Percentiles rank a stretch among this genome's conserved stretches.
phyloP scores from a whole-genome alignment of 2,888 invertebrate species.

The Andrena trimmerana region DNA sequence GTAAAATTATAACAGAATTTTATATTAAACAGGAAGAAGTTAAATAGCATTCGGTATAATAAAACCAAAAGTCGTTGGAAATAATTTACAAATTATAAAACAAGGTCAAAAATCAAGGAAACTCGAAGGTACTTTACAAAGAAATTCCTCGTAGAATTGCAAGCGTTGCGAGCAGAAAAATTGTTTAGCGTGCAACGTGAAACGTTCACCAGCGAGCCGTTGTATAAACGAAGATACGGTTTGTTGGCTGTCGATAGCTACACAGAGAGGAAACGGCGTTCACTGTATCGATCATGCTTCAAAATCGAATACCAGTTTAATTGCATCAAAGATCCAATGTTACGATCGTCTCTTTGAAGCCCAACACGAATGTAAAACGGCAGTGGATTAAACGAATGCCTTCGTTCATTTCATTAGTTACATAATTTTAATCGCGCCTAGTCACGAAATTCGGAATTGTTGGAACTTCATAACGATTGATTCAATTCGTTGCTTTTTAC shows the following conservation, averaged over 20 bases:
- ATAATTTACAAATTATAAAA: too few species aligned
- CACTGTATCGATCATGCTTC: not conserved
- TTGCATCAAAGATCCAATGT: constrained; percentile 2
- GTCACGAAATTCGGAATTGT: not conserved
- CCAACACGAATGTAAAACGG: not conserved
- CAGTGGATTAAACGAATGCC: not conserved
- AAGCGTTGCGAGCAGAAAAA: not conserved
- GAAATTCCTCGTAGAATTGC: not conserved
- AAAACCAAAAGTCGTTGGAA: too few species aligned
- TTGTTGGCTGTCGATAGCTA: not conserved
- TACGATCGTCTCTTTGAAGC: not conserved
- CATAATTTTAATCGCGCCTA: not conserved
- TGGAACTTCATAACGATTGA: too few species aligned
- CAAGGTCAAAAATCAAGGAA: too few species aligned
- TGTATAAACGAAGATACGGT: not conserved
- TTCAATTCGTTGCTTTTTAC: too few species aligned
- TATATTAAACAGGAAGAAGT: too few species aligned
- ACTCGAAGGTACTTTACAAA: not conserved
- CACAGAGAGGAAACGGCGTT: not conserved
- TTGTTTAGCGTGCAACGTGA: not conserved
- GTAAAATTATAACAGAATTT: too few species aligned
- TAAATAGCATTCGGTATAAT: too few species aligned
- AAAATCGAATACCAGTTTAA: not conserved
- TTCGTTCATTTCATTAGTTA: constrained; percentile 1
- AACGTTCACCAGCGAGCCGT: not conserved